Percentiles rank a stretch among this genome's conserved stretches.
These are phyloP conservation scores for Metacarcinus magister DNA, from an alignment of 2,888 invertebrate species.

Conservation along the genomic window DNA sequence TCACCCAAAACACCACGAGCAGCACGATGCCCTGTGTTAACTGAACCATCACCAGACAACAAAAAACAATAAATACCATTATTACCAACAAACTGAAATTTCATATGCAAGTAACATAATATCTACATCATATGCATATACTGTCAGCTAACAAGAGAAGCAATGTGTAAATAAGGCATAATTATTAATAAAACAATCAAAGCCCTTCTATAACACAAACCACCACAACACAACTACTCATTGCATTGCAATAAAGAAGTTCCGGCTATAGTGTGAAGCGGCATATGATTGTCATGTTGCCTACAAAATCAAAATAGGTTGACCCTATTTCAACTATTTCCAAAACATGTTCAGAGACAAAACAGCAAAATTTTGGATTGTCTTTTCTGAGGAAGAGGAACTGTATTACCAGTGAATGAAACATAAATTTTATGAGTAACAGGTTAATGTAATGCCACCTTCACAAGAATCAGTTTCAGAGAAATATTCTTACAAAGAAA, in stretches of 20 bases:
- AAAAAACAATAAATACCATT: conserved; percentile 47
- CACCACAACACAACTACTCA: conserved; percentile 63
- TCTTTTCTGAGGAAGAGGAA: background rate
- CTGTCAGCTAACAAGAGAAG: conserved; percentile 46
- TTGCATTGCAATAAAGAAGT: conserved; percentile 56
- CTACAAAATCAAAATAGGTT: background rate
- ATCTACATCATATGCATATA: background rate
- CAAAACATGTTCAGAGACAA: background rate
- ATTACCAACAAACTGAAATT: conserved; percentile 59
- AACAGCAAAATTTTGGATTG: background rate
- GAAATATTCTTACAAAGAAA: conserved; percentile 53
- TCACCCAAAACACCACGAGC: background rate
- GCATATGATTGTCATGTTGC: conserved; percentile 51
- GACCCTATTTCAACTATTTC: background rate
- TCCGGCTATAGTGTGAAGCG: conserved; percentile 60
- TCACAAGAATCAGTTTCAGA: conserved; percentile 60
- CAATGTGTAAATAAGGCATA: conserved; percentile 18
- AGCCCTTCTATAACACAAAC: conserved; percentile 59
- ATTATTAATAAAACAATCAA: conserved; percentile 69
- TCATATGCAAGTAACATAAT: conserved; percentile 15
- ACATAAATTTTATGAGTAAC: background rate
- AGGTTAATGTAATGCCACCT: conserved; percentile 57
- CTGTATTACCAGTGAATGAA: conserved; percentile 13
- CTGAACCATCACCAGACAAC: conserved; percentile 19
- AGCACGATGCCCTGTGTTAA: conserved; percentile 52